Base-by-base conservation (phyloP, 37 sponge, comb jelly and placozoan species). In the Halichondria panicea region DNA sequence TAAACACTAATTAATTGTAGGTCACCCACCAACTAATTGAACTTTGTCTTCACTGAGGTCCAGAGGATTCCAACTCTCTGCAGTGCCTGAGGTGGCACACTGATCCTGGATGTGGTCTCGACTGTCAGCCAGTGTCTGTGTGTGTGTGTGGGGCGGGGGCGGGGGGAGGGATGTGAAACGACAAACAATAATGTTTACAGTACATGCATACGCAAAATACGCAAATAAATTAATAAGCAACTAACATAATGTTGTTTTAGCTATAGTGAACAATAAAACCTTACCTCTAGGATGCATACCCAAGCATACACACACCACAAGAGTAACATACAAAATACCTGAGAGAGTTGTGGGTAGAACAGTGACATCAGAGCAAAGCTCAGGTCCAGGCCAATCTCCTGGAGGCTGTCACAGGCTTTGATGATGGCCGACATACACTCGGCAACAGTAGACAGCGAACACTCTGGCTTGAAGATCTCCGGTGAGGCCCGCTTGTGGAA, bases 51-150 rank as follows among this genome's bases (percentile, higher is more conserved):
- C 35, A 0, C 80, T 68, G 11, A 81, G 85, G 37, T 93, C 90
- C 60, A 85, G 71, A 15, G 89, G 90, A 1, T 53, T 67, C 93
- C 93, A 92, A 0, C 31, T 76, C 65, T 92, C 93, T 4, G 74
- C 86, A 61, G 74, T 60, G 3, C 85, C 81, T 11, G 43, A 60
- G 0, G 58, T 34, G 18, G 75, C 39, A 65, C 84, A 80, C 28
- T 79, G 45, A 15, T 83, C 80, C 22, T 63, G 42, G 25, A 92
- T 43, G 37, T 56, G 62, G 18, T 75, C 68, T 41, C 53, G 68
- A 4, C 72, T 79, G 18, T 65, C 72, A 34, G n/a, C 46, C 50
- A 90, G 33, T 2, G 91, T 86, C 71, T 72, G 28, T 44, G 41
- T n/a, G n/a, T n/a, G n/a, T n/a, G n/a, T n/a, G n/a, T n/a, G n/a